Evolutionary conservation across 2,888 invertebrate genomes (phyloP).

Genomic region (Pherbina coryleti): DNA sequence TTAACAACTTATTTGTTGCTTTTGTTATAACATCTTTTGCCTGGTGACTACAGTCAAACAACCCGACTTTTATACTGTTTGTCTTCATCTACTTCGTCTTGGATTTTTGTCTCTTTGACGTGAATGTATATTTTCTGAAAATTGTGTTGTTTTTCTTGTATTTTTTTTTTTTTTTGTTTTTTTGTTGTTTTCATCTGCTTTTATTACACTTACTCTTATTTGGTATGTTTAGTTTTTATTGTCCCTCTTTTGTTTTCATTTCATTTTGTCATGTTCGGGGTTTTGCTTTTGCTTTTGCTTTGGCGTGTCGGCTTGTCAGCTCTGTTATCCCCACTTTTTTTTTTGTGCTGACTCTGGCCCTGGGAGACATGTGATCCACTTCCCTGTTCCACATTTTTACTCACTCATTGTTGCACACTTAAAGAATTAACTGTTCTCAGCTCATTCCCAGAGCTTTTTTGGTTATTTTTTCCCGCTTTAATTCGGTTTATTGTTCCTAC

Average conservation of each 20-base stretch:
- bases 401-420: conserved; percentile 18
- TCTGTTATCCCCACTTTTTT: not conserved
- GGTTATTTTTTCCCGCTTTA: too few relatives aligned
- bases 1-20: not conserved
- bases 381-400: conserved; percentile 11
- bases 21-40: not conserved
- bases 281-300: not conserved
- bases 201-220: not conserved
- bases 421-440: conserved; percentile 15
- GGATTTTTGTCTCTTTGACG: not conserved
- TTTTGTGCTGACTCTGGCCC: not conserved
- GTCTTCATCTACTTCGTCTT: not conserved
- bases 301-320: not conserved
- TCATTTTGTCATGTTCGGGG: not conserved
- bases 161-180: too few relatives aligned
- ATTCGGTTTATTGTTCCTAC: too few relatives aligned
- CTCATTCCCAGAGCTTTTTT: not conserved
- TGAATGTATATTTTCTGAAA: not conserved
- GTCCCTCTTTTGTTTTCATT: not conserved
- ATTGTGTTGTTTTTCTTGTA: not conserved
- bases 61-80: not conserved
- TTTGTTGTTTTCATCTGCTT: not conserved
- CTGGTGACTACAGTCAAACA: not conserved
- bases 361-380: conserved; percentile 1
- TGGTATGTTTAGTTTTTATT: not conserved